A percentile compares a stretch with the other conserved stretches of the same genome.
Conservation (phyloP, 2,113 vertebrate species). For the Heterotis niloticus region DNA sequence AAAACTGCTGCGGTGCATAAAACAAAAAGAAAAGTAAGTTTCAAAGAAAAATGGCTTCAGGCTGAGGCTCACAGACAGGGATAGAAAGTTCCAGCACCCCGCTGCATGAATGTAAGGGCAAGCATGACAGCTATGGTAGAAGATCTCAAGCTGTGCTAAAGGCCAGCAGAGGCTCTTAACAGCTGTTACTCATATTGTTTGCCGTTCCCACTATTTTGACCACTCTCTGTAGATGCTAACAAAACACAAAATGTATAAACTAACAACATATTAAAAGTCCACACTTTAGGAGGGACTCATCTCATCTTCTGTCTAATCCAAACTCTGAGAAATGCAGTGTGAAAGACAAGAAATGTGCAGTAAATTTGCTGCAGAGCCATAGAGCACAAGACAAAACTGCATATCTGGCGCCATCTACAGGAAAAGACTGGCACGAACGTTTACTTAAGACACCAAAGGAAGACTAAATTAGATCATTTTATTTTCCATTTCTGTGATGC, state of each 20-base stretch:
- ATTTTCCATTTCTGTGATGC: background rate
- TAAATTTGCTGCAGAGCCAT: constrained; percentile 54
- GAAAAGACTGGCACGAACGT: background rate
- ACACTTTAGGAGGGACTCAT: constrained; percentile 68
- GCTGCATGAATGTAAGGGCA: no score
- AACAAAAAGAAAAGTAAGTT: no score
- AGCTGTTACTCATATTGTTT: no score
- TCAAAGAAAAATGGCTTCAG: no score
- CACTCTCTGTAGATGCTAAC: background rate
- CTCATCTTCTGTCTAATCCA: constrained; percentile 99
- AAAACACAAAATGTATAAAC: background rate
- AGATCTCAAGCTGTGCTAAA: no score
- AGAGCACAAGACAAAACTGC: constrained; percentile 42
- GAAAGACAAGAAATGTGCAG: constrained; percentile 55
- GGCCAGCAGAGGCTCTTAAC: no score
- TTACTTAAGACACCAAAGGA: background rate
- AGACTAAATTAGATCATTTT: background rate
- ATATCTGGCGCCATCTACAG: constrained; percentile 4
- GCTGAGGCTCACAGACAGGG: no score
- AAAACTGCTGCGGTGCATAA: no score
- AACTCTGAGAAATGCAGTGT: constrained; percentile 81
- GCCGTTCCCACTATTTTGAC: no score
- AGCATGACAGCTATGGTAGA: no score
- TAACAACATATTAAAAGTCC: no score
- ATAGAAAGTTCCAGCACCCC: no score